These are phyloP conservation scores for Cephonodes hylas DNA, from an alignment of 2,888 invertebrate species.

Conservation along the genomic window DNA sequence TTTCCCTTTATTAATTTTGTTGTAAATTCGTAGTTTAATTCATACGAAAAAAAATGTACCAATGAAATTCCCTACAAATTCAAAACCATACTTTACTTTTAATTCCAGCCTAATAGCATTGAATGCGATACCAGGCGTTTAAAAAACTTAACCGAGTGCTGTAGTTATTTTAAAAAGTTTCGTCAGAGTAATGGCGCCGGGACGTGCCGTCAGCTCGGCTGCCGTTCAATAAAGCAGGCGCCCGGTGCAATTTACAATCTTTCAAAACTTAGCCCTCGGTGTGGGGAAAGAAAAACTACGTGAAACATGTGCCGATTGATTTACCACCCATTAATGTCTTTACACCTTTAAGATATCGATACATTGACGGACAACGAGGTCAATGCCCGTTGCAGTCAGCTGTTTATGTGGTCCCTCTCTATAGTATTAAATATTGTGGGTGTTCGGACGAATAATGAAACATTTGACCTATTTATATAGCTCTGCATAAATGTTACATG, in stretches of 20 bases:
- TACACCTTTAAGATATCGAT: neutral
- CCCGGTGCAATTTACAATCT: constrained; percentile 67
- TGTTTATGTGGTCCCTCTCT: neutral
- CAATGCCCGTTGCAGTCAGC: neutral
- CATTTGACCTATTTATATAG: too few relatives aligned
- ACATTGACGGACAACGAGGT: neutral
- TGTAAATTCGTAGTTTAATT: too few relatives aligned
- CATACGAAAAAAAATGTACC: too few relatives aligned
- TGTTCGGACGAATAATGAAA: too few relatives aligned
- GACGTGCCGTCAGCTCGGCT: constrained; percentile 38
- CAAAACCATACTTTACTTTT: neutral
- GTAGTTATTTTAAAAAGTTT: constrained; percentile 34
- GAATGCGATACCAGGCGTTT: neutral
- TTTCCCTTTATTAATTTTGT: too few relatives aligned
- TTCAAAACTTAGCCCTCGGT: constrained; percentile 56
- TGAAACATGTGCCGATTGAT: constrained; percentile 1
- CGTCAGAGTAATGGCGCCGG: constrained; percentile 33
- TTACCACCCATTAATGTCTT: neutral
- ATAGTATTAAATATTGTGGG: too few relatives aligned
- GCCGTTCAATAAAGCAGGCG: constrained; percentile 54
- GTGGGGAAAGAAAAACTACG: constrained; percentile 15
- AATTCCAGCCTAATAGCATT: neutral
- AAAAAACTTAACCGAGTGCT: constrained; percentile 25
- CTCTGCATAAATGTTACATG: too few relatives aligned
- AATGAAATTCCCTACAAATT: too few relatives aligned